Base-by-base conservation (phyloP, 2,888 invertebrate genomes). In the Drosophila fulvimacula region DNA sequence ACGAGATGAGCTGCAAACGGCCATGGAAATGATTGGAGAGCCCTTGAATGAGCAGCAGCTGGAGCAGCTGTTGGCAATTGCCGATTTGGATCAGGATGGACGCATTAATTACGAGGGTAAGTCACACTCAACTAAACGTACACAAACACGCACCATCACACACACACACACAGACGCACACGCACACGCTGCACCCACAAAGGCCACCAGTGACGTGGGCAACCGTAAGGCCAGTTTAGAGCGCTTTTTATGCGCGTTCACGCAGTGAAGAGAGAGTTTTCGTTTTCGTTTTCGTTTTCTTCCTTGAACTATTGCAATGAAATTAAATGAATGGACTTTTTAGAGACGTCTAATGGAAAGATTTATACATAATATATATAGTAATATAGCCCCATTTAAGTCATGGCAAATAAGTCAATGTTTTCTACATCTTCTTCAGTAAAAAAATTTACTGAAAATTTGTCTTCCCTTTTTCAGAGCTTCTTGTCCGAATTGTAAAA, bases 1-100 rank as follows among this genome's bases (percentile, higher is more conserved):
- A 42, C 94, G 95, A 88, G 96, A 96, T 90, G 96, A 96, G 92
- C 93, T 96, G 51, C 94, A 95, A 88, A 93, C 95, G 61, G 96
- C 96, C n/a, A 95, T 96, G 93, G 96, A 96, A 92, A 95, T 96
- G 94, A 96, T 96, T 83, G 96, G 96, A 27, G 96, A 96, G 92
- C 94, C 94, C 3, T 94, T 96, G 63, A 95, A 95, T 3, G 96
- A 96, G 88, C 94, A 94, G 76, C 96, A 96, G 91, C 93, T 96
- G 69, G 95, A 95, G 85, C 95, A 96, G 85, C 94, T 96, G 91
- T 93, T 96, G 77, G 94, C 94, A 82, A 94, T 96, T 77, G 96
- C 96, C 6, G 96, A 96, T 92, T 94, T 95, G 82, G 96, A 96
- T 92, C 95, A 95, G 91, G 96, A 96, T 90, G 96, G 96, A 56